Percentiles rank a stretch among this genome's conserved stretches.
phyloP scores from a whole-genome alignment of 2,113 vertebrate species.

The Pollimyrus isidori region DNA sequence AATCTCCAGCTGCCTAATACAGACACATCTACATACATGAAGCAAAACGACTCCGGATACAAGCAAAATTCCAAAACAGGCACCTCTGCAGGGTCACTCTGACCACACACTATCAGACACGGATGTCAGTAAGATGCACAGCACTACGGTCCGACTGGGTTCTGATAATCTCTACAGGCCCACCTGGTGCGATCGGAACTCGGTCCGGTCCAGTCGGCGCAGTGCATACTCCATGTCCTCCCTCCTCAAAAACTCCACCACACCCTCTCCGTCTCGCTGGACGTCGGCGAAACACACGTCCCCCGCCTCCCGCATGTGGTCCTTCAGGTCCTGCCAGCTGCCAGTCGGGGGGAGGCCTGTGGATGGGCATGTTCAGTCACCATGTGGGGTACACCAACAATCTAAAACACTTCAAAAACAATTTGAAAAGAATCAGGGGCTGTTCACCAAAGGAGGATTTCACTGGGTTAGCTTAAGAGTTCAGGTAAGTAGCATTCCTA shows the following conservation, averaged over 20 bases:
- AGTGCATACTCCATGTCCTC: constrained; percentile 77
- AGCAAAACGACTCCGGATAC: neutral
- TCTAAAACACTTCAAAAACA: neutral
- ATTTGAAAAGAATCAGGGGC: neutral
- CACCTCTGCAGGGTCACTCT: neutral
- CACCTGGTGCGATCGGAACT: constrained; percentile 74
- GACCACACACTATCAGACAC: constrained; percentile 26
- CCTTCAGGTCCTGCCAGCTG: constrained; percentile 86
- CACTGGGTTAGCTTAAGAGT: neutral
- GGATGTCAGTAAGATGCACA: constrained; percentile 19
- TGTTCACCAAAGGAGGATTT: neutral
- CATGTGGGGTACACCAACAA: neutral
- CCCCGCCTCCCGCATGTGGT: constrained; percentile 74
- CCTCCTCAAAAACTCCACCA: constrained; percentile 79
- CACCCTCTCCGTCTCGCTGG: constrained; percentile 71
- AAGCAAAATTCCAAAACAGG: neutral
- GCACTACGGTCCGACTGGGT: constrained; percentile 12
- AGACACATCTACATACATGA: neutral
- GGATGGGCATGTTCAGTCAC: neutral
- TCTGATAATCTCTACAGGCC: constrained; percentile 32
- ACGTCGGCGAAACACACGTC: constrained; percentile 78
- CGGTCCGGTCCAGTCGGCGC: constrained; percentile 75
- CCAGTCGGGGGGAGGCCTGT: constrained; percentile 72
- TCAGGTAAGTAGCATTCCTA: neutral
- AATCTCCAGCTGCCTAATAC: neutral